Conservation (phyloP, 1,140 invertebrate genomes). For the Berghia stephanieae region DNA sequence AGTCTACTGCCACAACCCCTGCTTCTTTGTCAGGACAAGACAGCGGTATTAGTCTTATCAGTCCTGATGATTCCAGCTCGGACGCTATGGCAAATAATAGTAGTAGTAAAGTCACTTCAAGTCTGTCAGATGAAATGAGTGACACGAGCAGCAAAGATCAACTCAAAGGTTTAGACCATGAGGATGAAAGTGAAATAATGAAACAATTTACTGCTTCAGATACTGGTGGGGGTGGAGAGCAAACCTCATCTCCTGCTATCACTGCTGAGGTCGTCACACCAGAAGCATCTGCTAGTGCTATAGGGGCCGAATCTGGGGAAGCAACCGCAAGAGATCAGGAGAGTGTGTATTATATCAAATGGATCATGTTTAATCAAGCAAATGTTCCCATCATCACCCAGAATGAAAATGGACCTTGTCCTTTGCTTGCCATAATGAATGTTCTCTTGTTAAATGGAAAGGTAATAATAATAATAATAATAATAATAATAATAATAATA, state of each 20-base stretch:
- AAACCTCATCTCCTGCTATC: not conserved
- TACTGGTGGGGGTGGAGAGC: not conserved
- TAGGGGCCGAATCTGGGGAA: not conserved
- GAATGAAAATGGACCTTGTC: constrained; percentile 75
- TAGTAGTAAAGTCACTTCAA: too few relatives aligned
- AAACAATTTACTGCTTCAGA: too few relatives aligned
- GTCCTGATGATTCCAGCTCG: not conserved
- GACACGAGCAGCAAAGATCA: too few relatives aligned
- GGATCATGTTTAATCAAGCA: constrained; percentile 67
- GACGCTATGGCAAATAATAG: too few relatives aligned
- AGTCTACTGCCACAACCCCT: too few relatives aligned
- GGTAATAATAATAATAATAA: constrained; percentile 44
- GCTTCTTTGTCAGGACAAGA: constrained; percentile 3
- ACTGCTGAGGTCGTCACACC: not conserved
- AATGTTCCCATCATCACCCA: constrained; percentile 72
- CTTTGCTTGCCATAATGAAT: constrained; percentile 73
- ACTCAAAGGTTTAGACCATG: too few relatives aligned
- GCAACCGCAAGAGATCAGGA: constrained; percentile 31
- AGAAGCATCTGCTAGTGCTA: not conserved
- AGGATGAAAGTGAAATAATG: too few relatives aligned
- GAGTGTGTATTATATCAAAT: constrained; percentile 69
- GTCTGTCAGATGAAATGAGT: too few relatives aligned
- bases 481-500: not conserved
- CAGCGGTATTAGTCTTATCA: constrained; percentile 13
- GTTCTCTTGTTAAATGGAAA: constrained; percentile 69